Evolutionary conservation across 2,113 vertebrate species (phyloP).

Genomic region (Gyps fulvus): DNA sequence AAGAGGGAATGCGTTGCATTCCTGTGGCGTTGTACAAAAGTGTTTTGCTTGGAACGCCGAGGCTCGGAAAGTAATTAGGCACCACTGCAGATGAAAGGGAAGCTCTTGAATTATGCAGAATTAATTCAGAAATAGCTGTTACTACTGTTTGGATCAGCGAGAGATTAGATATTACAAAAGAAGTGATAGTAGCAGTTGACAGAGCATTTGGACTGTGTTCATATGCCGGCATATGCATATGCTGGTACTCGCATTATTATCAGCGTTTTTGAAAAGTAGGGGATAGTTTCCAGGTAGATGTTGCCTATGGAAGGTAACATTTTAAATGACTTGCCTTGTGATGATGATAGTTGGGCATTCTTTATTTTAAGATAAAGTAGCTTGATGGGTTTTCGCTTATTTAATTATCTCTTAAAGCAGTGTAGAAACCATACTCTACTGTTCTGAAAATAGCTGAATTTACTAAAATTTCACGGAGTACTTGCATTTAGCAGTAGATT

Average conservation of each 20-base stretch:
- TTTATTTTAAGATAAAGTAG: background rate
- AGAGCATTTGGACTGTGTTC: background rate
- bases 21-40: background rate
- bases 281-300: background rate
- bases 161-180: background rate
- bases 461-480: background rate
- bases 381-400: background rate
- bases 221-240: background rate
- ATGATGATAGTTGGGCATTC: background rate
- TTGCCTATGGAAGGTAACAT: background rate
- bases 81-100: background rate
- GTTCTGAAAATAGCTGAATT: background rate
- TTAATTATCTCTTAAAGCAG: background rate
- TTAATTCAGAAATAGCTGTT: background rate
- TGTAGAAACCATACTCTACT: background rate
- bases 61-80: background rate
- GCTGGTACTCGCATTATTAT: background rate
- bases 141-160: background rate
- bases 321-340: background rate
- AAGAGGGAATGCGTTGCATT: fast-evolving
- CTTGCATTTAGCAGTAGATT: background rate
- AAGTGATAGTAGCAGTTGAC: background rate
- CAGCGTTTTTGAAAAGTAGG: background rate
- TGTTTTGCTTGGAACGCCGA: fast-evolving
- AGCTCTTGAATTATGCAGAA: background rate